phyloP scores from a whole-genome alignment of 2,888 invertebrate genomes.

The Stenodera caucasica region DNA sequence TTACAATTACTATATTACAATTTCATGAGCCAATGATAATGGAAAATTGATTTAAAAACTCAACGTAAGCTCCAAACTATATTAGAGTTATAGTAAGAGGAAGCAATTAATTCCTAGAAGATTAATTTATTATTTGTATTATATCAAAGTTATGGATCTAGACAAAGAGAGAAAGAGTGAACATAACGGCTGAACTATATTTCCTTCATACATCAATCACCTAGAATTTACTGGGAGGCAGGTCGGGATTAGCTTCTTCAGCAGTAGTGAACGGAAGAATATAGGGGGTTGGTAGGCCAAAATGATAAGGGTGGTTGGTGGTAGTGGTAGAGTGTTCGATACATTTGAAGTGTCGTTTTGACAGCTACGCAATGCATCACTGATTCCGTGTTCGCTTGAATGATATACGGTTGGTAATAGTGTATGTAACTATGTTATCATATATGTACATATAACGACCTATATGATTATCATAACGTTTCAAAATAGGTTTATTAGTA shows the following conservation, averaged over 20 bases:
- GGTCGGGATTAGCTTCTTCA: conserved; percentile 16
- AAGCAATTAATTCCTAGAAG: background rate
- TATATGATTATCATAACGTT: conserved; percentile 29
- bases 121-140: background rate
- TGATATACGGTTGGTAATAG: conserved; percentile 42
- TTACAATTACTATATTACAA: too few relatives aligned
- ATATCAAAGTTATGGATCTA: background rate
- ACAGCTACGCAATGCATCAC: conserved; percentile 49
- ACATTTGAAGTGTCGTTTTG: conserved; percentile 48
- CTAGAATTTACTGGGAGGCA: conserved; percentile 31
- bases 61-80: background rate
- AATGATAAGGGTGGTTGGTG: conserved; percentile 10
- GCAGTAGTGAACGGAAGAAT: background rate
- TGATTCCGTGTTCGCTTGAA: conserved; percentile 26
- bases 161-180: conserved; percentile 9
- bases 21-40: background rate
- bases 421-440: conserved; percentile 39
- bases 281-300: background rate
- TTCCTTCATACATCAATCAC: conserved; percentile 44
- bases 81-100: background rate
- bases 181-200: conserved; percentile 25
- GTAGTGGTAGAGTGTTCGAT: conserved; percentile 34
- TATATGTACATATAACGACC: conserved; percentile 20
- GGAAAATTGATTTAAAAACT: background rate
- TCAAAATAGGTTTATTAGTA: background rate